A percentile compares a stretch with the other conserved stretches of the same genome.
phyloP scores from a whole-genome alignment of 2,888 invertebrate genomes.

The Coleophora flavipennella region DNA sequence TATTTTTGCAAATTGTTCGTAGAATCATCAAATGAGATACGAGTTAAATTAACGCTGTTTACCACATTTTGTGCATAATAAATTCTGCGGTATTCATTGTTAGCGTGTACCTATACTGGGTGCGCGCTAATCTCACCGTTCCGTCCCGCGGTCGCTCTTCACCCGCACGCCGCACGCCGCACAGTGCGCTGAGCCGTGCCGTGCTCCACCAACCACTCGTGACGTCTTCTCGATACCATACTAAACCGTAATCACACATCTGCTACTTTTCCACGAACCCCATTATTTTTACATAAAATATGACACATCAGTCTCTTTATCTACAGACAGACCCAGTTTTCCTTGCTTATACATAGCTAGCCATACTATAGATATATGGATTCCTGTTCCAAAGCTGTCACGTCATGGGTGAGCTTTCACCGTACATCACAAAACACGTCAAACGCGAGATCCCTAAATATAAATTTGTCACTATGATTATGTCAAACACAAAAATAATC shows the following conservation, averaged over 20 bases:
- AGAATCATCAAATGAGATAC: no score
- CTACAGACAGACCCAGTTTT: neutral
- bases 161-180: constrained; percentile 27
- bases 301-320: neutral
- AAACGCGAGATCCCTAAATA: constrained; percentile 58
- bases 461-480: constrained; percentile 72
- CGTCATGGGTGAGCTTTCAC: constrained; percentile 7
- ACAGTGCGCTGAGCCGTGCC: constrained; percentile 37
- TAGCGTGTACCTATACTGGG: constrained; percentile 18
- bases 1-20: no score
- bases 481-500: constrained; percentile 73
- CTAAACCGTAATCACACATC: constrained; percentile 25
- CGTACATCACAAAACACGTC: constrained; percentile 41
- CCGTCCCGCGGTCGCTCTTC: constrained; percentile 22
- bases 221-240: constrained; percentile 25
- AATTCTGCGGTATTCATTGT: constrained; percentile 22
- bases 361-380: neutral
- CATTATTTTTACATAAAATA: constrained; percentile 1
- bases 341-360: neutral
- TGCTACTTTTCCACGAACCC: constrained; percentile 20
- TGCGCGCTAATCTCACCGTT: no score
- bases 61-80: no score
- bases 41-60: no score
- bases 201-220: constrained; percentile 31
- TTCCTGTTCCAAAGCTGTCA: neutral